A percentile compares a stretch with the other conserved stretches of the same genome.
Conservation (phyloP, 2,797 vertebrate species). For the Micromesistius poutassou region DNA sequence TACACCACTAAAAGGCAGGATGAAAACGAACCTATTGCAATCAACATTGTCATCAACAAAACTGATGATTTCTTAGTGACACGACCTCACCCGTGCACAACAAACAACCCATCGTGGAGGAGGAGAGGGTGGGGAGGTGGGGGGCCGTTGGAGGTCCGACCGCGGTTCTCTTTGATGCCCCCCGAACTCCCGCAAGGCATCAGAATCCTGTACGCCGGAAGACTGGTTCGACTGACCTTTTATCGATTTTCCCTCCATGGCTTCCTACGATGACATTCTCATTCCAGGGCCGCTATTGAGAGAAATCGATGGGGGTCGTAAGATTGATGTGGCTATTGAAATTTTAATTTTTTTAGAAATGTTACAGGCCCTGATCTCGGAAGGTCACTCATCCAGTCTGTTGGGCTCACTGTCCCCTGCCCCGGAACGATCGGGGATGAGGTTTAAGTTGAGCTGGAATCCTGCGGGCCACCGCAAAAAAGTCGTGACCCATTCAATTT, state of each 20-base stretch:
- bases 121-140: too few species aligned
- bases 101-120: constrained; percentile 47
- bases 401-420: not conserved
- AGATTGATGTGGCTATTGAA: constrained; percentile 72
- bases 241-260: constrained; percentile 73
- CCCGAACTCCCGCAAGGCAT: constrained; percentile 48
- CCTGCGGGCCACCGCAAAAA: not conserved
- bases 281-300: constrained; percentile 66
- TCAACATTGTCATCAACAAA: constrained; percentile 71
- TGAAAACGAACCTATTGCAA: constrained; percentile 63
- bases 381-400: constrained; percentile 59
- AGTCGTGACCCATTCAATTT: not conserved
- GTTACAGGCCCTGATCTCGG: constrained; percentile 49
- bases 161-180: constrained; percentile 73
- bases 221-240: constrained; percentile 73
- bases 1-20: constrained; percentile 42
- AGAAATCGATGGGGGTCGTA: constrained; percentile 73
- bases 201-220: constrained; percentile 48
- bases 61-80: constrained; percentile 63
- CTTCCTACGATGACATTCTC: constrained; percentile 81
- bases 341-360: constrained; percentile 70
- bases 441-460: not conserved
- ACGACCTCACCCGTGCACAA: constrained; percentile 59
- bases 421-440: not conserved
- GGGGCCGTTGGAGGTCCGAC: not conserved